Percentiles rank a stretch among this genome's conserved stretches.
These are phyloP conservation scores for Campoplex capitator DNA, from an alignment of 2,888 invertebrate species.

Conservation along the genomic window DNA sequence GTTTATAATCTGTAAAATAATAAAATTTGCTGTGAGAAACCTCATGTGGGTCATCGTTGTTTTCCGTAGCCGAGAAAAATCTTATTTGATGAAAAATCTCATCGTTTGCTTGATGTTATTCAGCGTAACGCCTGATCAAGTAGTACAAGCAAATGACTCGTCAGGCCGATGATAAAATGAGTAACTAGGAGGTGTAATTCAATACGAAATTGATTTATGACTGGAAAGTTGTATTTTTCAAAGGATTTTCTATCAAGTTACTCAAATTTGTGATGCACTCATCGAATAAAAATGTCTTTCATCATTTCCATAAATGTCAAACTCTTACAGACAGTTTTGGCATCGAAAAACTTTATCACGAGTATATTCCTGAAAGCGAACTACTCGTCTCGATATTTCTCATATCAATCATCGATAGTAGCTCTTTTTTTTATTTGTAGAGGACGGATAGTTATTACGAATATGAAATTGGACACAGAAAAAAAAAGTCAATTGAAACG, in stretches of 20 bases:
- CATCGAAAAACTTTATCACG: background rate
- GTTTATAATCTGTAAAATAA: background rate
- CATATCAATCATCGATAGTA: slow-evolving; percentile 7
- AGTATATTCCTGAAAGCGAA: no score
- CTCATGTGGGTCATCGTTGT: background rate
- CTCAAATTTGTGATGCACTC: background rate
- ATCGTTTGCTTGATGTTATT: background rate
- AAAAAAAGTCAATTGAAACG: slow-evolving; percentile 9
- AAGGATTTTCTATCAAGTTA: background rate
- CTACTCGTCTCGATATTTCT: background rate
- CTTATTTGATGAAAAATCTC: background rate
- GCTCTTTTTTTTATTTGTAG: background rate
- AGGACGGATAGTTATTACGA: background rate
- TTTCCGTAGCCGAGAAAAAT: background rate
- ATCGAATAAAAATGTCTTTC: background rate
- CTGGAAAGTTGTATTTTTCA: background rate
- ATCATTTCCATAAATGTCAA: background rate
- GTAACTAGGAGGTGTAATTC: background rate
- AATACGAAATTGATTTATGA: background rate
- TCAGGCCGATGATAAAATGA: slow-evolving; percentile 18
- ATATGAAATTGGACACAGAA: background rate
- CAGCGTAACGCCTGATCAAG: background rate
- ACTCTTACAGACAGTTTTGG: background rate
- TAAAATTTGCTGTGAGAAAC: background rate
- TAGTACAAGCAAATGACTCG: slow-evolving; percentile 24